Conservation (phyloP, 1,140 invertebrate species). For the Octopus sinensis region DNA sequence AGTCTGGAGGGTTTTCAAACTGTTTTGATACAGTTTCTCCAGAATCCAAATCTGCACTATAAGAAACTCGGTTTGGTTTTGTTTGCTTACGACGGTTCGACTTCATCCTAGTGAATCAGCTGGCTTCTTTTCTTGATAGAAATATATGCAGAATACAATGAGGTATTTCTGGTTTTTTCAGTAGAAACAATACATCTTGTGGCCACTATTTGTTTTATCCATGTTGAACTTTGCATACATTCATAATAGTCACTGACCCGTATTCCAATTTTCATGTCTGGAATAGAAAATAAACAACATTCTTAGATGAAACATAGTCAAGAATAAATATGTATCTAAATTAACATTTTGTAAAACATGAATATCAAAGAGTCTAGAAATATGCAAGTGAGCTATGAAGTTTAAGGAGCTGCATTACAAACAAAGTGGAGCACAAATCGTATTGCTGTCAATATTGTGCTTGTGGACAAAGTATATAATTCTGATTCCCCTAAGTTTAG, state of each 20-base stretch:
- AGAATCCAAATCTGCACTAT: conserved; percentile 32
- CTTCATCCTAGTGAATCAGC: conserved; percentile 38
- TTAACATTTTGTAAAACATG: too few species aligned
- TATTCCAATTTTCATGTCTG: conserved; percentile 17
- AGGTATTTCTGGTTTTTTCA: conserved; percentile 11
- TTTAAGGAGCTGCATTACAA: too few species aligned
- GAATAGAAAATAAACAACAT: neutral
- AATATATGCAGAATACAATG: conserved; percentile 14
- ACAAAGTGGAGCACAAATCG: too few species aligned
- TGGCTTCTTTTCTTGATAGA: neutral
- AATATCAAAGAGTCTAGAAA: too few species aligned
- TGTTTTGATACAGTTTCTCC: conserved; percentile 27
- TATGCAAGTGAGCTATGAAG: too few species aligned
- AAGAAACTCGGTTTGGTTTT: conserved; percentile 54
- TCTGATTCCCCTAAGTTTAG: too few species aligned
- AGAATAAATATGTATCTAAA: too few species aligned
- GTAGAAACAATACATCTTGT: conserved; percentile 10
- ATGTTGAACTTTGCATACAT: conserved; percentile 12
- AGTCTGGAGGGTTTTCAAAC: conserved; percentile 23
- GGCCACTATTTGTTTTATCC: conserved; percentile 8
- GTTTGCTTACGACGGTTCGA: conserved; percentile 54
- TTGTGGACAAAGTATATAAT: too few species aligned
- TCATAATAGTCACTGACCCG: conserved; percentile 9
- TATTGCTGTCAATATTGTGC: too few species aligned
- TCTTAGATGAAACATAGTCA: too few species aligned